A percentile compares a stretch with the other conserved stretches of the same genome.
phyloP scores from a whole-genome alignment of 2,888 invertebrate genomes.

The Drosophila barbarae region DNA sequence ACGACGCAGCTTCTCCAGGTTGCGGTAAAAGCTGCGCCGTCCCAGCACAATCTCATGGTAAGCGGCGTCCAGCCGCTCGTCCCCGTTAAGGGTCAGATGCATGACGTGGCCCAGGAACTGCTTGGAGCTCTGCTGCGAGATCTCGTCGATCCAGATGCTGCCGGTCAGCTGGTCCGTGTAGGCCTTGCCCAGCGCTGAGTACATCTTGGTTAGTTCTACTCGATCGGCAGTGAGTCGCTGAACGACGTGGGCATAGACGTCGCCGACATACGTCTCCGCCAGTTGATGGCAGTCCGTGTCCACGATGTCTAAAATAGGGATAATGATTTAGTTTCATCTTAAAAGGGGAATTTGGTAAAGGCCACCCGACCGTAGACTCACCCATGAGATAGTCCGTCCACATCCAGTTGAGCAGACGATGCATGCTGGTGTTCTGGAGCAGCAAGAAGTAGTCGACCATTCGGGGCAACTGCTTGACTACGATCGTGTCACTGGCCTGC shows the following conservation, averaged over 20 bases:
- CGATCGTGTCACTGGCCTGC: conserved; percentile 64
- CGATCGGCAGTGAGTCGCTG: conserved; percentile 69
- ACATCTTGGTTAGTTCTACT: conserved; percentile 72
- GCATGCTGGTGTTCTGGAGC: conserved; percentile 69
- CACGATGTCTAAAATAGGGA: conserved; percentile 62
- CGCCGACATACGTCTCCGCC: conserved; percentile 63
- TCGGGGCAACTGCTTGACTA: conserved; percentile 69
- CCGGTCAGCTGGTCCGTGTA: conserved; percentile 68
- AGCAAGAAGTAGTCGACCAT: conserved; percentile 69
- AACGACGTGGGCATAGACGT: conserved; percentile 73
- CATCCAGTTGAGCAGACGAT: conserved; percentile 75
- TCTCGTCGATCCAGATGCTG: conserved; percentile 77
- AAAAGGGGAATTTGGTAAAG: neutral
- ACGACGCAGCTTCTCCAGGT: conserved; percentile 75
- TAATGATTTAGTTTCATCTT: no score
- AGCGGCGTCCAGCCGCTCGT: conserved; percentile 68
- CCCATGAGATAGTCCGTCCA: conserved; percentile 78
- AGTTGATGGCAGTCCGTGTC: conserved; percentile 67
- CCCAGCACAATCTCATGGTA: conserved; percentile 68
- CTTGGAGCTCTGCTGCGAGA: conserved; percentile 73
- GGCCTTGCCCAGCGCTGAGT: conserved; percentile 69
- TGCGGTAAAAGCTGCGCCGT: conserved; percentile 75
- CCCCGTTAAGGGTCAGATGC: conserved; percentile 74
- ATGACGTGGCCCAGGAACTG: conserved; percentile 72
- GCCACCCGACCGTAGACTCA: conserved; percentile 24